Evolutionary conservation across 2,888 invertebrate species (phyloP).

Genomic region (Melanostoma mellinum): DNA sequence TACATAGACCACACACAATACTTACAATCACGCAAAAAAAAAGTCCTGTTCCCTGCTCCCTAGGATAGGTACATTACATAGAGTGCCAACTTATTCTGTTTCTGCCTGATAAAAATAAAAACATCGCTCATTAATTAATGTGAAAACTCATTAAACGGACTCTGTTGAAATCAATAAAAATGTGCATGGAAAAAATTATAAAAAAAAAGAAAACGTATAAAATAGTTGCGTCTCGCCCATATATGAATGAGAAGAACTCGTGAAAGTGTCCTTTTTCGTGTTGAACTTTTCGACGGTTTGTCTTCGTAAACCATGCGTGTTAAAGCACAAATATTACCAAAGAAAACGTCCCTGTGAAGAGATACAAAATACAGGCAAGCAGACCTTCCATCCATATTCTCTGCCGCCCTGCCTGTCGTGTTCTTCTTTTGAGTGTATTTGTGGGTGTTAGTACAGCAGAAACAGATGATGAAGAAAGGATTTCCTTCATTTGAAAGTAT

Average conservation of each 20-base stretch:
- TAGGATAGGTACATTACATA: constrained; percentile 16
- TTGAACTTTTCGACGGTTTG: constrained; percentile 59
- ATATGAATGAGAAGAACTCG: constrained; percentile 15
- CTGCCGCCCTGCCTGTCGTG: neutral
- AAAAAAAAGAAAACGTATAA: constrained; percentile 12
- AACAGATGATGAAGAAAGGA: constrained; percentile 70
- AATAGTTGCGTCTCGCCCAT: constrained; percentile 6
- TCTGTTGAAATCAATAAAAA: constrained; percentile 25
- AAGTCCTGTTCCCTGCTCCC: constrained; percentile 28
- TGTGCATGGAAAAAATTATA: constrained; percentile 6
- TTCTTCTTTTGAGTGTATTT: constrained; percentile 36
- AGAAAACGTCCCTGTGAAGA: constrained; percentile 55
- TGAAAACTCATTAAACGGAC: constrained; percentile 16
- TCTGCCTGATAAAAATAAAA: constrained; percentile 1
- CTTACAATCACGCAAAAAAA: constrained; percentile 56
- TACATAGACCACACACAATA: constrained; percentile 67
- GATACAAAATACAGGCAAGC: constrained; percentile 27
- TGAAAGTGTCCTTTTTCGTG: constrained; percentile 18
- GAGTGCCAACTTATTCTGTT: constrained; percentile 48
- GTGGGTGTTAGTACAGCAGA: constrained; percentile 56
- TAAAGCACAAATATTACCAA: constrained; percentile 66
- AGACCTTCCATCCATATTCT: neutral
- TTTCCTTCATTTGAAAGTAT: constrained; percentile 58
- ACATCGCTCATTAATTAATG: constrained; percentile 13
- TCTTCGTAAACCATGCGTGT: constrained; percentile 68